Conservation (phyloP, 2,797 vertebrate species). For the Propithecus perrieri region DNA sequence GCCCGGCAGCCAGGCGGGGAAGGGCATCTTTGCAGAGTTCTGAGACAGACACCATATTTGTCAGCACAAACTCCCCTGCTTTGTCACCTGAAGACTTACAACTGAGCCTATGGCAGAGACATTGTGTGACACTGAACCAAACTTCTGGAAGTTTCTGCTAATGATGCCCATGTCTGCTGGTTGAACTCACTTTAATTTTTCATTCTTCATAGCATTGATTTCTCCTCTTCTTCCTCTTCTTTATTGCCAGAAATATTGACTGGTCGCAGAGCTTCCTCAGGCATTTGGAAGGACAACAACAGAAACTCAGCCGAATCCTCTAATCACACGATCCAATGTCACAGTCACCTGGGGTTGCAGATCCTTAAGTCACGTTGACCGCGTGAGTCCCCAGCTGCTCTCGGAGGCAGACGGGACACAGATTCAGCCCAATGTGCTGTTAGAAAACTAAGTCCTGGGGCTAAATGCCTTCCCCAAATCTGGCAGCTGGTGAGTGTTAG, state of each 20-base stretch:
- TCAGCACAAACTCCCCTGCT: neutral
- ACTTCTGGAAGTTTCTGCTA: neutral
- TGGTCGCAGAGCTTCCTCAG: neutral
- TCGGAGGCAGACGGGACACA: rapidly evolving
- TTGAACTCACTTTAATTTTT: neutral
- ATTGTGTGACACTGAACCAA: neutral
- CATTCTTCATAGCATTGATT: neutral
- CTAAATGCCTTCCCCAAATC: too few species aligned
- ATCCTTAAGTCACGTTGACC: neutral
- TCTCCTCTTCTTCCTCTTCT: neutral
- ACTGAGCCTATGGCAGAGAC: neutral
- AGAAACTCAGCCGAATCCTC: neutral
- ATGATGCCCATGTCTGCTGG: neutral
- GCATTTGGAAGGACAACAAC: neutral
- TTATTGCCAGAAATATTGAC: neutral
- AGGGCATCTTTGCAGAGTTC: neutral
- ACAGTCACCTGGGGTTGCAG: too few species aligned
- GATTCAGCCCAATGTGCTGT: rapidly evolving
- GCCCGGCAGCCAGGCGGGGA: rapidly evolving
- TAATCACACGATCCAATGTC: too few species aligned
- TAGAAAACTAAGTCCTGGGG: neutral
- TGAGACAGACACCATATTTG: rapidly evolving
- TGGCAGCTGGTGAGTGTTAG: neutral
- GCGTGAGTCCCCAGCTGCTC: rapidly evolving
- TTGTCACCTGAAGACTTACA: neutral